Conservation (phyloP, 2,797 vertebrate species). For the Triplophysa bombifrons region DNA sequence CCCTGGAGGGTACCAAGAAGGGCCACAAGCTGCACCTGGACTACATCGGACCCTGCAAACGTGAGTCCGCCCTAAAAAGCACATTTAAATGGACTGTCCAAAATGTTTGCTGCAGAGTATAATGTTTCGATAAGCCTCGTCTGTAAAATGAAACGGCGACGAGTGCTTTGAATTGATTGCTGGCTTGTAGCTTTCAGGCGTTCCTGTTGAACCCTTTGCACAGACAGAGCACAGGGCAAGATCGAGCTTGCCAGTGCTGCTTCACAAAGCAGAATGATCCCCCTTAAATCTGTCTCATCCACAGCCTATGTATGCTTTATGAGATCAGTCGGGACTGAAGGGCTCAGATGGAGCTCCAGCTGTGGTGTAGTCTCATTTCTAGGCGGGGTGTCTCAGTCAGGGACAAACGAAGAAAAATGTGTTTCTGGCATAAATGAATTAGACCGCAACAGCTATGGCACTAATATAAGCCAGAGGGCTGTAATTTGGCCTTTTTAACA, state of each 20-base stretch:
- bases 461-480: conserved; percentile 24
- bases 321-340: conserved; percentile 56
- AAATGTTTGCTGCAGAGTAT: conserved; percentile 19
- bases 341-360: conserved; percentile 67
- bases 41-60: conserved; percentile 98
- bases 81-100: not conserved
- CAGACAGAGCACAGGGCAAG: conserved; percentile 47
- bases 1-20: conserved; percentile 98
- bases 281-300: conserved; percentile 36
- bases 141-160: conserved; percentile 21
- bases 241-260: conserved; percentile 59
- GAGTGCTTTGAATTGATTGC: conserved; percentile 50
- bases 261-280: conserved; percentile 40
- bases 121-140: conserved; percentile 30
- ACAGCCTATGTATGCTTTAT: conserved; percentile 3
- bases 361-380: conserved; percentile 22
- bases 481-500: conserved; percentile 29
- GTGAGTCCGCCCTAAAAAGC: conserved; percentile 71
- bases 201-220: conserved; percentile 52
- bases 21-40: conserved; percentile 98
- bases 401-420: conserved; percentile 33
- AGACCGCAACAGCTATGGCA: conserved; percentile 28
- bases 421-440: conserved; percentile 41
- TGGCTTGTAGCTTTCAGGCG: conserved; percentile 44
- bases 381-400: conserved; percentile 36